Percentiles rank a stretch among this genome's conserved stretches.
These are phyloP conservation scores for Acleris cristana DNA, from an alignment of 2,888 invertebrate genomes.

Conservation along the genomic window DNA sequence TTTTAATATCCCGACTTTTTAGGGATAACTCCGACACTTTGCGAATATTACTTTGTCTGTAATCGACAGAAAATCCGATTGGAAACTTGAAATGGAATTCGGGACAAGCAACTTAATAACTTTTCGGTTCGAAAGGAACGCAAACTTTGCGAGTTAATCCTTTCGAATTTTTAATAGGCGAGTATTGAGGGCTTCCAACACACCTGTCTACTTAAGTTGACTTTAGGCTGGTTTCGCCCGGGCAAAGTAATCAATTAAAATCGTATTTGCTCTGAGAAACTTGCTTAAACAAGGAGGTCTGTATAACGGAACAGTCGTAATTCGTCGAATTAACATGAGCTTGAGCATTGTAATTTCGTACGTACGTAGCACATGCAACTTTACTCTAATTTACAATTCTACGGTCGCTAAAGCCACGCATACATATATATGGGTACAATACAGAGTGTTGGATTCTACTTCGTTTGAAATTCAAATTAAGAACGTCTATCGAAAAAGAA, in stretches of 20 bases:
- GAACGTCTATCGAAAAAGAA: too few species aligned
- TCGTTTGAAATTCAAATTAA: too few species aligned
- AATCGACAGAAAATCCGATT: slow-evolving; percentile 31
- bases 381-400: slow-evolving; percentile 6
- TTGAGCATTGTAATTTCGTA: slow-evolving; percentile 16
- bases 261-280: slow-evolving; percentile 7
- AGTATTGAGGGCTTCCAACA: slow-evolving; percentile 2
- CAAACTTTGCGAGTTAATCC: slow-evolving; percentile 25
- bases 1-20: slow-evolving; percentile 34
- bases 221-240: neutral
- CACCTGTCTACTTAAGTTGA: slow-evolving; percentile 16
- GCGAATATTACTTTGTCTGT: slow-evolving; percentile 31
- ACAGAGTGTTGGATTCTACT: too few species aligned
- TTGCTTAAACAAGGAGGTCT: slow-evolving; percentile 3
- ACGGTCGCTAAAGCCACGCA: neutral
- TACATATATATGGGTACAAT: neutral
- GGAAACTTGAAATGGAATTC: slow-evolving; percentile 30
- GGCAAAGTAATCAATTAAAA: slow-evolving; percentile 3
- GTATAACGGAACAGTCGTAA: slow-evolving; percentile 4
- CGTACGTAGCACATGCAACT: slow-evolving; percentile 18
- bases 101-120: slow-evolving; percentile 22
- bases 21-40: slow-evolving; percentile 21
- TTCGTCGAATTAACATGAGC: slow-evolving; percentile 10
- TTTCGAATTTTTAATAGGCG: slow-evolving; percentile 22
- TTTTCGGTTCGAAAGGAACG: slow-evolving; percentile 10